A percentile compares a stretch with the other conserved stretches of the same genome.
phyloP scores from a whole-genome alignment of 2,888 invertebrate species.

The Opisthograptis luteolata region DNA sequence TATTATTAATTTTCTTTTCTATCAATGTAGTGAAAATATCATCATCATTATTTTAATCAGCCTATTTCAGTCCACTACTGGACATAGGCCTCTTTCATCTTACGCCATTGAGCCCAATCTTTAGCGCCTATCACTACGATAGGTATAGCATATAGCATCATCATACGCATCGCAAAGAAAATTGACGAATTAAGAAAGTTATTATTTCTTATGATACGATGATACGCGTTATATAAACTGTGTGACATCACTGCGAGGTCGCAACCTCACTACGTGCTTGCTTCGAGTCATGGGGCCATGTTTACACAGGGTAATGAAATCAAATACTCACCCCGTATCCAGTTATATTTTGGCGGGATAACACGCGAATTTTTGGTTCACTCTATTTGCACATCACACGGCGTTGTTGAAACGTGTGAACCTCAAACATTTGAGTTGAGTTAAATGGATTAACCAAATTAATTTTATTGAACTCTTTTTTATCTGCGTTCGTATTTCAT shows the following conservation, averaged over 20 bases:
- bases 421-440: constrained; percentile 1
- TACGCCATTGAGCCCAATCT: too few relatives aligned
- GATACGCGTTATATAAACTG: not conserved
- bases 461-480: not conserved
- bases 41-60: too few relatives aligned
- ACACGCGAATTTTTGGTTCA: constrained; percentile 23
- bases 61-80: too few relatives aligned
- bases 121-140: too few relatives aligned
- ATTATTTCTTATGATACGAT: not conserved
- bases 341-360: constrained; percentile 29
- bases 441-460: not conserved
- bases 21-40: too few relatives aligned
- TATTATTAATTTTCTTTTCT: too few relatives aligned
- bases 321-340: constrained; percentile 45
- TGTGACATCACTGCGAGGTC: constrained; percentile 4
- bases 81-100: too few relatives aligned
- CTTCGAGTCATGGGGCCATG: constrained; percentile 38
- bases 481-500: not conserved
- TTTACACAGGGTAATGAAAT: constrained; percentile 58
- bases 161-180: too few relatives aligned
- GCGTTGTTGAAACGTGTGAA: not conserved
- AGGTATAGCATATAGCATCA: too few relatives aligned
- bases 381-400: constrained; percentile 9
- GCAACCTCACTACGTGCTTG: constrained; percentile 23
- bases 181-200: too few relatives aligned